phyloP scores from a whole-genome alignment of 2,797 vertebrate genomes.

The Poecilia picta region DNA sequence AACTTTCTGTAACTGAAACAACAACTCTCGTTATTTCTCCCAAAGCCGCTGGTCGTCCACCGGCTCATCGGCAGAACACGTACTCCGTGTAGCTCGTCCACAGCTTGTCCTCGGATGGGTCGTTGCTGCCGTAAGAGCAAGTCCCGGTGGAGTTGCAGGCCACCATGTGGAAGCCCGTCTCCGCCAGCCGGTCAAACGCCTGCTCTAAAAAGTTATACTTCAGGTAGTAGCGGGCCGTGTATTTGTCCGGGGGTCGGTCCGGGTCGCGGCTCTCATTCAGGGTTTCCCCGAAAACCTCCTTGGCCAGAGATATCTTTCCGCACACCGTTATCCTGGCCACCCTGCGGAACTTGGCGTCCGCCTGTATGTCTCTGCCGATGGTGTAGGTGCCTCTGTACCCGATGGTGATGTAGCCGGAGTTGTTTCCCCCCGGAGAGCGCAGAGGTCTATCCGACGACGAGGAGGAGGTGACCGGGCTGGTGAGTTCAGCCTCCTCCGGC shows the following conservation, averaged over 20 bases:
- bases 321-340: slow-evolving; percentile 93
- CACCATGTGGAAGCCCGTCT: slow-evolving; percentile 91
- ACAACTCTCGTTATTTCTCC: not conserved
- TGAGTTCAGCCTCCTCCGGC: slow-evolving; percentile 81
- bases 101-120: slow-evolving; percentile 92
- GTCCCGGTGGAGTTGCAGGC: slow-evolving; percentile 92
- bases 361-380: slow-evolving; percentile 90
- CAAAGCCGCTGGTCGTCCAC: not conserved
- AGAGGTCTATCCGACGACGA: slow-evolving; percentile 57
- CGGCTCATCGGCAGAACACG: slow-evolving; percentile 84
- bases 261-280: slow-evolving; percentile 94
- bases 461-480: slow-evolving; percentile 62
- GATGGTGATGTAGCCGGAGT: slow-evolving; percentile 88
- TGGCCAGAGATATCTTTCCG: slow-evolving; percentile 89
- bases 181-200: slow-evolving; percentile 91
- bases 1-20: not conserved
- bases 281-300: slow-evolving; percentile 93
- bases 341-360: slow-evolving; percentile 90
- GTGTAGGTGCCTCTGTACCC: slow-evolving; percentile 93
- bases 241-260: slow-evolving; percentile 88
- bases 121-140: slow-evolving; percentile 86
- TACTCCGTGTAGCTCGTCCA: slow-evolving; percentile 98
- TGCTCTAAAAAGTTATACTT: slow-evolving; percentile 95
- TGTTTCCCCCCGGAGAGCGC: slow-evolving; percentile 54
- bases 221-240: slow-evolving; percentile 93